Conservation (phyloP, 2,888 invertebrate species). For the Cordilura impudica region DNA sequence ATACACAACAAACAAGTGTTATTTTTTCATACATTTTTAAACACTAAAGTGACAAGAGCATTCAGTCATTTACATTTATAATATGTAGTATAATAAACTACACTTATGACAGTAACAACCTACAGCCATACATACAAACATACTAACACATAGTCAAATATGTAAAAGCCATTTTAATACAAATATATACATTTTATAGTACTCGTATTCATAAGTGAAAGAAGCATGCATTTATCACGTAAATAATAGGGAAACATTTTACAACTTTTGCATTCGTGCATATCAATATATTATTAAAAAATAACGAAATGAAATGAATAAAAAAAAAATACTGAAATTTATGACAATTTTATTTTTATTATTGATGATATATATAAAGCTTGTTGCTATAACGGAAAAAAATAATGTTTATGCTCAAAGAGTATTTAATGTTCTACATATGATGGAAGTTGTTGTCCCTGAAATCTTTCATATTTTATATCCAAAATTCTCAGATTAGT, state of each 20-base stretch:
- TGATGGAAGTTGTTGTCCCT: too few species aligned
- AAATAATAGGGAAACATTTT: constrained; percentile 60
- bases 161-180: constrained; percentile 42
- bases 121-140: constrained; percentile 2
- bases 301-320: not conserved
- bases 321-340: constrained; percentile 67
- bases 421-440: too few species aligned
- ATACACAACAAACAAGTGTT: constrained; percentile 50
- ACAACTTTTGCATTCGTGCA: constrained; percentile 60
- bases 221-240: constrained; percentile 60
- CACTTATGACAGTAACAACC: constrained; percentile 46
- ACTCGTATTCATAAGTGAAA: not conserved
- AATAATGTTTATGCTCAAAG: too few species aligned
- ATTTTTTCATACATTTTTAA: constrained; percentile 59
- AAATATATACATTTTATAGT: constrained; percentile 30
- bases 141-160: not conserved
- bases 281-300: constrained; percentile 44
- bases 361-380: constrained; percentile 56
- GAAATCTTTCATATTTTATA: too few species aligned
- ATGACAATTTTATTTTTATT: constrained; percentile 72
- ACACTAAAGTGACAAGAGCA: constrained; percentile 59
- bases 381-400: constrained; percentile 46
- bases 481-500: too few species aligned
- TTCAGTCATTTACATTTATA: constrained; percentile 49
- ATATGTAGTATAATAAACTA: constrained; percentile 15